Evolutionary conservation across 64 coral and sea anemone species (phyloP).

Genomic region (Orbicella faveolata): DNA sequence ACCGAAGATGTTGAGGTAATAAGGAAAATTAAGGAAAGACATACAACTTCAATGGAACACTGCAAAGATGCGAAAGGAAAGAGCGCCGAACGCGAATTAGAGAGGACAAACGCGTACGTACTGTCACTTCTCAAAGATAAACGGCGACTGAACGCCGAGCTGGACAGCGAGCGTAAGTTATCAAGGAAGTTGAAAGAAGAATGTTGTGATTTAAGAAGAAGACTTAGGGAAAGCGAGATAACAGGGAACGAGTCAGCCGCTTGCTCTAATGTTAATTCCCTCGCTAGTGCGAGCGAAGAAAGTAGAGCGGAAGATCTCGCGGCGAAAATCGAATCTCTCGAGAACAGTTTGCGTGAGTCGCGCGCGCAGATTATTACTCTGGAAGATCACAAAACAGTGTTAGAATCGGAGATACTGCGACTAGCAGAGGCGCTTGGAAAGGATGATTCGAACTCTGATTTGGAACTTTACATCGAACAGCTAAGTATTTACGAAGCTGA

Average conservation of each 20-base stretch:
- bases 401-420: constrained; percentile 60
- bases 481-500: constrained; percentile 85
- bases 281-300: constrained; percentile 17
- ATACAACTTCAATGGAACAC: not conserved
- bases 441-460: constrained; percentile 21
- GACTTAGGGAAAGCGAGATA: not conserved
- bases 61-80: constrained; percentile 15
- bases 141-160: constrained; percentile 27
- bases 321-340: not conserved
- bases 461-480: constrained; percentile 76
- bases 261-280: constrained; percentile 10
- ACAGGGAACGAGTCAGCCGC: not conserved
- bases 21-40: not conserved
- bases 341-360: constrained; percentile 63
- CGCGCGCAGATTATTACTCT: constrained; percentile 56
- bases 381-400: constrained; percentile 73
- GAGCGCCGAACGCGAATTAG: constrained; percentile 13
- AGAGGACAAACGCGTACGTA: constrained; percentile 26
- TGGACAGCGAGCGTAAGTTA: constrained; percentile 31
- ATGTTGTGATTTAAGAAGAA: constrained; percentile 45
- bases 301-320: not conserved
- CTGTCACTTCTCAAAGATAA: constrained; percentile 16
- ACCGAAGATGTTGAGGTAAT: not conserved
- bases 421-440: constrained; percentile 68
- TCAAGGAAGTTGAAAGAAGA: constrained; percentile 51